Evolutionary conservation across 2,888 invertebrate genomes (phyloP), one percentile per base, ranked within the genome.

Genomic region (Mesodorylaimus sp.): DNA sequence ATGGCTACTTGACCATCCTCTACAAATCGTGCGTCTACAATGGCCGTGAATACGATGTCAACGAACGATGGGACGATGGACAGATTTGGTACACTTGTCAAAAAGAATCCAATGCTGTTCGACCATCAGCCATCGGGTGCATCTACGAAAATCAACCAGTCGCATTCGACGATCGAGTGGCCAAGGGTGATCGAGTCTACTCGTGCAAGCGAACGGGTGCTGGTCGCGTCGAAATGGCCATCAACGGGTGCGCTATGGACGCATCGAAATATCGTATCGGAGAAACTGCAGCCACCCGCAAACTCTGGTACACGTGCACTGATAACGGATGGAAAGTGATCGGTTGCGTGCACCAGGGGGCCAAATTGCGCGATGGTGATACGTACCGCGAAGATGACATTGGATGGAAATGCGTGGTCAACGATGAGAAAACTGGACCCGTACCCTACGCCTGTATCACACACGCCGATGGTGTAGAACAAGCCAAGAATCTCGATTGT

Each of bases 191-290:
- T 19, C 21, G 21, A 23, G 16, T 13, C 41, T 62, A 60, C 54
- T 56, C 60, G 50, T 62, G 62, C 52, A 57, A 58, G 50, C 50
- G 54, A 48, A 61, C 59, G 49, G 51, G 51, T 24, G 54, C 53
- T 7, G 61, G 61, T 39, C 52, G 51, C 25, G 56, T 60, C 24
- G 54, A 56, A 45, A 53, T 62, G 57, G 58, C 59, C 52, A 56
- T 59, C 41, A 57, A 61, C 23, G 62, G 61, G 32, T 62, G 62
- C 50, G 53, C 61, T 43, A 56, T 57, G 51, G 52, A 60, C 16
- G 59, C 58, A 28, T 45, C 53, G 23, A 53, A 52, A 26, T 58
- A 56, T 50, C 50, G 46, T 45, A 51, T 61, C 41, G 62, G 62
- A 28, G 56, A 62, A 3, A 21, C 29, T 21, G 21, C 21, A 24